These are phyloP conservation scores for Julus scanicus DNA, from an alignment of 2,888 invertebrate genomes.

Conservation along the genomic window DNA sequence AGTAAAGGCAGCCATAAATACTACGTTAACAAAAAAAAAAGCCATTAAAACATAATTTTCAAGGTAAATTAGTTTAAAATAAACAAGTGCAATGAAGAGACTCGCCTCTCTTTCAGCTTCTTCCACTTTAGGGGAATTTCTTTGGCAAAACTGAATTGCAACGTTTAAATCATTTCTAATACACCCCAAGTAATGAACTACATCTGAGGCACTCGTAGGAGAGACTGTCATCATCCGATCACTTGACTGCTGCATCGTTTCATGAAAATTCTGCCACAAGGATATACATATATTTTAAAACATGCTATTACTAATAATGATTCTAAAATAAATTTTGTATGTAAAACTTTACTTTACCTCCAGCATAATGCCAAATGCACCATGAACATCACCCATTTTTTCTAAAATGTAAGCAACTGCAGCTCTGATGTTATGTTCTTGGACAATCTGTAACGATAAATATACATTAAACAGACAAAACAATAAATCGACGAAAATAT, in stretches of 20 bases:
- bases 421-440: conserved; percentile 73
- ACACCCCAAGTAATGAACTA: conserved; percentile 52
- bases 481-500: not conserved
- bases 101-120: conserved; percentile 68
- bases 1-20: conserved; percentile 52
- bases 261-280: not conserved
- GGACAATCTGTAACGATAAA: conserved; percentile 71
- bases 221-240: not conserved
- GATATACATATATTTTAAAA: conserved; percentile 40
- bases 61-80: not conserved
- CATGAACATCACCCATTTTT: conserved; percentile 77
- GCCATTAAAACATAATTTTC: not conserved
- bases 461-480: conserved; percentile 26
- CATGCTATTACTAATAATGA: conserved; percentile 58
- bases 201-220: not conserved
- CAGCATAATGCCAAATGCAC: conserved; percentile 73
- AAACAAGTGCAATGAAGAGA: not conserved
- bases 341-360: conserved; percentile 59
- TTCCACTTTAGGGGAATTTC: conserved; percentile 68
- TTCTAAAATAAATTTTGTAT: not conserved
- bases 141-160: conserved; percentile 68
- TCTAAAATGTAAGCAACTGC: conserved; percentile 80
- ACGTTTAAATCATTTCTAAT: conserved; percentile 61
- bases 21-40: conserved; percentile 41
- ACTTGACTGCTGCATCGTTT: conserved; percentile 4